These are phyloP conservation scores for Drosophila nigromelanica DNA, from an alignment of 1,140 invertebrate species.

Conservation along the genomic window DNA sequence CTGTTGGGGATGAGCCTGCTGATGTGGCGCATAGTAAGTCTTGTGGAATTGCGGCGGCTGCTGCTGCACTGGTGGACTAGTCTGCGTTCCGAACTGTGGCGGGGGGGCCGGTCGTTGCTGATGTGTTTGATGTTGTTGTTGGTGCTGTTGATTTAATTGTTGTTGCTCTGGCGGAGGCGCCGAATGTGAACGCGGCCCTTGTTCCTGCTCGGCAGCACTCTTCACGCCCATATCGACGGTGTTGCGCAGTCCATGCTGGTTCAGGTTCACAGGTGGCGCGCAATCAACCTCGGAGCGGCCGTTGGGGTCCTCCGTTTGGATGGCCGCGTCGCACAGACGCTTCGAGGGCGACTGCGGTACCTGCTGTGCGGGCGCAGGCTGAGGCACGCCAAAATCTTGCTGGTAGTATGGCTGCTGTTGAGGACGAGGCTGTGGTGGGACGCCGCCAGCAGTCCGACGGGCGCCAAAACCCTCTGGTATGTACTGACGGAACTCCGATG, in stretches of 20 bases:
- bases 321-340: constrained; percentile 83
- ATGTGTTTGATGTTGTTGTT: constrained; percentile 65
- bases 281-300: constrained; percentile 68
- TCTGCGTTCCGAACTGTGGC: constrained; percentile 72
- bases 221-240: constrained; percentile 91
- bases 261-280: constrained; percentile 83
- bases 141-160: constrained; percentile 85
- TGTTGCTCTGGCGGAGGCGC: constrained; percentile 78
- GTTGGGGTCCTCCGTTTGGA: constrained; percentile 84
- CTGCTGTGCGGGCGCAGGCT: constrained; percentile 51
- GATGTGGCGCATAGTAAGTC: constrained; percentile 68
- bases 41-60: constrained; percentile 63
- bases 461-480: constrained; percentile 85
- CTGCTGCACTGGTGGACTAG: constrained; percentile 62
- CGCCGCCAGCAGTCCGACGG: constrained; percentile 77
- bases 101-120: constrained; percentile 47
- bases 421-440: constrained; percentile 41
- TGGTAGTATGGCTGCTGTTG: constrained; percentile 85
- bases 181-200: constrained; percentile 86
- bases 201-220: constrained; percentile 85
- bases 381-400: constrained; percentile 83
- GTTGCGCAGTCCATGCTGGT: constrained; percentile 89
- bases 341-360: constrained; percentile 71
- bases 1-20: constrained; percentile 75
- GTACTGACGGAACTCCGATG: constrained; percentile 86